Evolutionary conservation across 2,888 invertebrate genomes (phyloP).

Genomic region (Eilema griseolum): DNA sequence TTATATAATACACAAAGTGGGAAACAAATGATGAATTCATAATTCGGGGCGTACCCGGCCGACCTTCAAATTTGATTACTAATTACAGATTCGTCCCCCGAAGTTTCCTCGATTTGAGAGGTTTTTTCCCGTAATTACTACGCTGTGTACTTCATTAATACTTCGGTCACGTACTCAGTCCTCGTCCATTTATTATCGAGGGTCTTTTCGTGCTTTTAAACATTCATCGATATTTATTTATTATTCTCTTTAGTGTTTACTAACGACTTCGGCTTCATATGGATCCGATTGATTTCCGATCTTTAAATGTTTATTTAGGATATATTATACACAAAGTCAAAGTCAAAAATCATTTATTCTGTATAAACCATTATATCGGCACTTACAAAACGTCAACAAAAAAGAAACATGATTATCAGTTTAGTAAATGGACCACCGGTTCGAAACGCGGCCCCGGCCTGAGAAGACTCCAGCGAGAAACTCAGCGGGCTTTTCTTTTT

Average conservation of each 20-base stretch:
- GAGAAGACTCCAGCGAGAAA: too few species aligned
- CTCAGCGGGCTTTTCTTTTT: too few species aligned
- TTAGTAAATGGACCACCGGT: too few species aligned
- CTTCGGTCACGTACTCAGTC: background rate
- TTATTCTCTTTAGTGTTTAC: background rate
- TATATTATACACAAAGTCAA: too few species aligned
- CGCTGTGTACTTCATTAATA: background rate
- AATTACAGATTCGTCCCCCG: constrained; percentile 28
- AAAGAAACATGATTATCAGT: too few species aligned
- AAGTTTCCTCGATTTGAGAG: background rate
- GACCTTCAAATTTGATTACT: constrained; percentile 37
- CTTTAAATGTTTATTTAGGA: background rate
- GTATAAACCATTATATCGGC: too few species aligned
- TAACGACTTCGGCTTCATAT: background rate
- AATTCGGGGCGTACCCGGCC: constrained; percentile 8
- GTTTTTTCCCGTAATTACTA: constrained; percentile 4
- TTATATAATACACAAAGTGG: background rate
- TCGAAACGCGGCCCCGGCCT: too few species aligned
- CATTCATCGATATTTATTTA: constrained; percentile 2
- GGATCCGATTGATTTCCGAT: background rate
- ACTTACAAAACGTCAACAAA: too few species aligned
- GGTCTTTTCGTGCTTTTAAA: background rate
- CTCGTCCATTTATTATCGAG: constrained; percentile 8
- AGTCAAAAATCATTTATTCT: too few species aligned
- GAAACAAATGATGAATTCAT: constrained; percentile 1